phyloP scores from a whole-genome alignment of 2,888 invertebrate species.

The Congeria kusceri region DNA sequence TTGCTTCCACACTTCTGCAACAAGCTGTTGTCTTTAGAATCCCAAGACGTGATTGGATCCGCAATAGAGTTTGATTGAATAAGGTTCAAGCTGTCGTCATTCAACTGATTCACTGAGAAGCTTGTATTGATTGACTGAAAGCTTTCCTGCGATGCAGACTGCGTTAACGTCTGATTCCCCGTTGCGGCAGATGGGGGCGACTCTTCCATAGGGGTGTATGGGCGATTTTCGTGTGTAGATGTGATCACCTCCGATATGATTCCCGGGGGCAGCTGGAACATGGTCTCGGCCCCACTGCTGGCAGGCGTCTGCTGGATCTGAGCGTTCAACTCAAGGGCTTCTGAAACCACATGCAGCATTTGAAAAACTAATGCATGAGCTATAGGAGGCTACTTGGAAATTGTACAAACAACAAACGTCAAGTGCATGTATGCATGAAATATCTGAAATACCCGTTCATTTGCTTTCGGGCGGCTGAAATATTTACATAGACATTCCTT shows the following conservation, averaged over 20 bases:
- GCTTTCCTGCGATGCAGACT: background rate
- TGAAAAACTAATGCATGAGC: no score
- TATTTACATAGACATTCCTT: no score
- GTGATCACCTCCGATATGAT: constrained; percentile 56
- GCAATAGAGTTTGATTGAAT: constrained; percentile 7
- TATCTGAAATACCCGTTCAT: background rate
- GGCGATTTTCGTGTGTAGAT: constrained; percentile 2
- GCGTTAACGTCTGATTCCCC: background rate
- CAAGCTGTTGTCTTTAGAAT: constrained; percentile 13
- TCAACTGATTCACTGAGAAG: background rate
- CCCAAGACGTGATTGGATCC: constrained; percentile 19
- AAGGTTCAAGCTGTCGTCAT: constrained; percentile 13
- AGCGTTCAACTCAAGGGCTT: constrained; percentile 76
- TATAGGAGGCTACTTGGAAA: no score
- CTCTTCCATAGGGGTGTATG: constrained; percentile 10
- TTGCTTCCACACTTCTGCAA: constrained; percentile 3
- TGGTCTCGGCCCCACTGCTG: constrained; percentile 52
- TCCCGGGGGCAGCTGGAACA: constrained; percentile 77
- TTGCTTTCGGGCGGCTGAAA: no score
- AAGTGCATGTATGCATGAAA: no score
- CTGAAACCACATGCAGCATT: constrained; percentile 52
- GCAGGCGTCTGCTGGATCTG: constrained; percentile 72
- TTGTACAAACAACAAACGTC: no score
- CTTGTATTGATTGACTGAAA: constrained; percentile 5
- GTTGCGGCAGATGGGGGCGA: constrained; percentile 1